A percentile compares a stretch with the other conserved stretches of the same genome.
phyloP scores from a whole-genome alignment of 2,797 vertebrate genomes.

The Falco rusticolus region DNA sequence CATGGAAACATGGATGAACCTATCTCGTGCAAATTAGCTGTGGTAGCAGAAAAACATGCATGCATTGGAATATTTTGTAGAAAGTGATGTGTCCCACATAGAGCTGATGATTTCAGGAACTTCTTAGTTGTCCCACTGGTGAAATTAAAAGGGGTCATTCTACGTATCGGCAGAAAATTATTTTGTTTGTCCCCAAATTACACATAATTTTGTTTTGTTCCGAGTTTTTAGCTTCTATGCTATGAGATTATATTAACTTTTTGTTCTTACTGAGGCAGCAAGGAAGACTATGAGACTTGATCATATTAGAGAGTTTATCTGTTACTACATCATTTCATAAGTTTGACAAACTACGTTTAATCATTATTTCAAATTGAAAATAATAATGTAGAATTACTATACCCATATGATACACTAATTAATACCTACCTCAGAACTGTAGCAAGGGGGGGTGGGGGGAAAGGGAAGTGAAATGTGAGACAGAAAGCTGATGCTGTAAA shows the following conservation, averaged over 20 bases:
- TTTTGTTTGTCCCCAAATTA: not conserved
- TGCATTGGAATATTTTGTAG: not conserved
- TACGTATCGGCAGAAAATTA: not conserved
- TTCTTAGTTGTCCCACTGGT: not conserved
- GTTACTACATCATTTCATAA: not conserved
- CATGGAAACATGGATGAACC: not conserved
- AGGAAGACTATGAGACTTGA: not conserved
- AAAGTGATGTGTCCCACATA: not conserved
- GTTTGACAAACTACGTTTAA: not conserved
- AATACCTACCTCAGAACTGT: not conserved
- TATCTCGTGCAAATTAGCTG: not conserved
- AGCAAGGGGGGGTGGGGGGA: not conserved
- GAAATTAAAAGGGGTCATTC: not conserved
- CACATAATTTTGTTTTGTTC: not conserved
- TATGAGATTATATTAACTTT: not conserved
- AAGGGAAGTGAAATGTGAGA: not conserved
- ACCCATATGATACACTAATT: not conserved
- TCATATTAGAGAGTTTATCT: not conserved
- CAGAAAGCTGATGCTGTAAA: slow-evolving; percentile 24
- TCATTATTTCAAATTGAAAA: not conserved
- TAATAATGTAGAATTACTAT: not conserved
- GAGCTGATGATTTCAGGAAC: not conserved
- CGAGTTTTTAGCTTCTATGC: not conserved
- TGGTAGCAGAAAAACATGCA: not conserved
- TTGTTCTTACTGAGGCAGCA: not conserved